phyloP scores from a whole-genome alignment of 2,888 invertebrate species.

The Amiota communis region DNA sequence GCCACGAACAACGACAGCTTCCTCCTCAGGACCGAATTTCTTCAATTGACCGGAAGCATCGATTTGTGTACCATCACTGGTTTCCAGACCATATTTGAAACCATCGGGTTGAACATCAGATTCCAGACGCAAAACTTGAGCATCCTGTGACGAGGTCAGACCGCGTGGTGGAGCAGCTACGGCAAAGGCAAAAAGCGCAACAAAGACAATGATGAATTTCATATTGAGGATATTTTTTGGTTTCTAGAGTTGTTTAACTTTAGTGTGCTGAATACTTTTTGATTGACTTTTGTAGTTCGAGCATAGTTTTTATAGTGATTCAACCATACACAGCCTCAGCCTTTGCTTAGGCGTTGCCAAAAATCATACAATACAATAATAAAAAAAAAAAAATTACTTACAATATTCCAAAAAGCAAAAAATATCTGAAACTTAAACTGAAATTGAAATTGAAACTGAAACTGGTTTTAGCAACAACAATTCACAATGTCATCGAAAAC shows the following conservation, averaged over 20 bases:
- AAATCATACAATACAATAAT: constrained; percentile 28
- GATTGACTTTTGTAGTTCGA: constrained; percentile 30
- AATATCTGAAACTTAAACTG: neutral
- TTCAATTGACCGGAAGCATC: constrained; percentile 49
- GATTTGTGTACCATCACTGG: constrained; percentile 52
- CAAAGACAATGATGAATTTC: constrained; percentile 69
- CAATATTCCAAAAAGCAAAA: neutral
- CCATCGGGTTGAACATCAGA: constrained; percentile 75
- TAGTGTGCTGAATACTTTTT: constrained; percentile 39
- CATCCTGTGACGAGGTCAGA: constrained; percentile 66
- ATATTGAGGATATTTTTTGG: constrained; percentile 43
- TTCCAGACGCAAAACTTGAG: constrained; percentile 75
- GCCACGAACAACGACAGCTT: constrained; percentile 51
- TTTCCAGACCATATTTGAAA: constrained; percentile 74
- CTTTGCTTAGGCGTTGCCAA: constrained; percentile 39
- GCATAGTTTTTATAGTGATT: constrained; percentile 22
- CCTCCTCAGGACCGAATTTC: constrained; percentile 68
- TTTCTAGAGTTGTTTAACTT: neutral
- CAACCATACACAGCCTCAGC: constrained; percentile 20
- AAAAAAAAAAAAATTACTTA: constrained; percentile 28
- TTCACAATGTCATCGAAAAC: too few species aligned
- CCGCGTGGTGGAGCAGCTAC: constrained; percentile 57
- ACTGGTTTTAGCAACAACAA: too few species aligned
- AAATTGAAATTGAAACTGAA: neutral
- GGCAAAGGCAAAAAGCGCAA: constrained; percentile 65